Evolutionary conservation across 2,888 invertebrate species (phyloP).

Genomic region (Drosophila mayaguana): DNA sequence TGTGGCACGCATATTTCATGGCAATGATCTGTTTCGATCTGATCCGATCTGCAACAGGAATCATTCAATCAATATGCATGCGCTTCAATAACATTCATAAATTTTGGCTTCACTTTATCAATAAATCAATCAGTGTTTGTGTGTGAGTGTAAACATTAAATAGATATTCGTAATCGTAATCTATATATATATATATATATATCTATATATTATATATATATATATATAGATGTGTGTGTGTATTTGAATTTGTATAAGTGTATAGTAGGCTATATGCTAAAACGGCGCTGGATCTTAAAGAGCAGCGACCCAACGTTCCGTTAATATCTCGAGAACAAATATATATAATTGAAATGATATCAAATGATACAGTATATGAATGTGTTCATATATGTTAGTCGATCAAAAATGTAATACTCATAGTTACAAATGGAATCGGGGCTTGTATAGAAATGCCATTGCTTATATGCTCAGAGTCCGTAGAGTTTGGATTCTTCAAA

Average conservation of each 20-base stretch:
- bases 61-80: slow-evolving; percentile 38
- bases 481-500: slow-evolving; percentile 4
- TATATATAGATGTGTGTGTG: slow-evolving; percentile 42
- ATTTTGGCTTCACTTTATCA: slow-evolving; percentile 71
- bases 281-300: slow-evolving; percentile 36
- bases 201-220: slow-evolving; percentile 35
- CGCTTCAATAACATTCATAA: slow-evolving; percentile 60
- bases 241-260: slow-evolving; percentile 49
- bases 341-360: slow-evolving; percentile 18
- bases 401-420: slow-evolving; percentile 74
- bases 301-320: slow-evolving; percentile 15
- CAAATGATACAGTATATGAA: slow-evolving; percentile 28
- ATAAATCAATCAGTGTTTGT: slow-evolving; percentile 4
- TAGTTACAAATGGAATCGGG: slow-evolving; percentile 65
- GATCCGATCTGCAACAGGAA: slow-evolving; percentile 32
- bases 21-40: slow-evolving; percentile 20
- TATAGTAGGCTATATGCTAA: slow-evolving; percentile 59
- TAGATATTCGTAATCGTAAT: slow-evolving; percentile 31
- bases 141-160: slow-evolving; percentile 13
- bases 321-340: slow-evolving; percentile 38
- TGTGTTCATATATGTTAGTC: slow-evolving; percentile 34
- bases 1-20: slow-evolving; percentile 33
- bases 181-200: slow-evolving; percentile 18
- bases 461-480: slow-evolving; percentile 32
- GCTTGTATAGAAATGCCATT: slow-evolving; percentile 54